These are phyloP conservation scores for Andrena flavipes DNA, from an alignment of 2,888 invertebrate species.

Conservation along the genomic window DNA sequence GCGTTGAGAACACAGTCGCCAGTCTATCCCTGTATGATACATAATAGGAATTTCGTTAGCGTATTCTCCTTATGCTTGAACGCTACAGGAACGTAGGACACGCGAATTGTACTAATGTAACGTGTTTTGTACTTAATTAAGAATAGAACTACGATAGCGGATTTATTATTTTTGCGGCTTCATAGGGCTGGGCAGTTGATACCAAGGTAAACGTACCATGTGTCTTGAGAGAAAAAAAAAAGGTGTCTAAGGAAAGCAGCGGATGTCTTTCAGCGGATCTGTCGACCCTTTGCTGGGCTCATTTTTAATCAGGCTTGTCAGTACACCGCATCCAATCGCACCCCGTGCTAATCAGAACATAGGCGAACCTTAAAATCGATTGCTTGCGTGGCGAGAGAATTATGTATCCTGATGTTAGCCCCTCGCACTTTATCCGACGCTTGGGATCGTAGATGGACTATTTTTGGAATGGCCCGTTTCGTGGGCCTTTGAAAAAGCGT, in stretches of 20 bases:
- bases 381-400: background rate
- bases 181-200: conserved; percentile 37
- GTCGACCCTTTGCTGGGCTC: conserved; percentile 27
- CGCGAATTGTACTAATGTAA: conserved; percentile 73
- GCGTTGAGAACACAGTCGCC: conserved; percentile 34
- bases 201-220: conserved; percentile 13
- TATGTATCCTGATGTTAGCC: conserved; percentile 1
- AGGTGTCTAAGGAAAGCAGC: conserved; percentile 5
- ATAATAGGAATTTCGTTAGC: conserved; percentile 64
- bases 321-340: background rate
- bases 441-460: background rate
- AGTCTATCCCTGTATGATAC: conserved; percentile 69
- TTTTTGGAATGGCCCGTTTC: background rate
- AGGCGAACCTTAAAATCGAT: background rate
- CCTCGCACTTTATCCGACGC: background rate
- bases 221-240: conserved; percentile 10
- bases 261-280: conserved; percentile 15
- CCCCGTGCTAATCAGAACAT: background rate
- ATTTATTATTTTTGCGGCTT: conserved; percentile 70
- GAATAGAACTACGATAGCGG: conserved; percentile 74
- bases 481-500: background rate
- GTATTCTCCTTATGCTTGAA: conserved; percentile 75
- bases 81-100: conserved; percentile 76
- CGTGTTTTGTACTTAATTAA: conserved; percentile 84
- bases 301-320: conserved; percentile 15